Evolutionary conservation across 2,888 invertebrate species (phyloP), one percentile per base, ranked within the genome.

Genomic region (Leptopilina drosophilae): DNA sequence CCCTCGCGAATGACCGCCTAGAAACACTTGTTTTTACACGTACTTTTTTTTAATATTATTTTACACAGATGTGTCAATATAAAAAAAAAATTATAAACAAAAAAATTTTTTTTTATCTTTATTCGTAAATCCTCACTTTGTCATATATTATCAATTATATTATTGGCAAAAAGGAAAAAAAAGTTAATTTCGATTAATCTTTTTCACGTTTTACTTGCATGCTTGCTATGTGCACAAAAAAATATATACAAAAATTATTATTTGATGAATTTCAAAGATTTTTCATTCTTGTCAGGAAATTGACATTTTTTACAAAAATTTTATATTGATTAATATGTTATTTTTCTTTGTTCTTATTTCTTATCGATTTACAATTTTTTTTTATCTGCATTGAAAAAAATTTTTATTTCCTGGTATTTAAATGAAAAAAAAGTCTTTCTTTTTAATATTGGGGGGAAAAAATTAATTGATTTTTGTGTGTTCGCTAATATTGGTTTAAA

Each of bases 1-100:
- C 73, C 73, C 73, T 56, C n/a, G 8, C 33, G 53, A 33, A 73
- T 73, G 56, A 8, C 56, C 56, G 53, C 26, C 56, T n/a, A 73
- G 33, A 56, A n/a, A 56, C 33, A 56, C 53, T 56, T 33, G 56
- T 33, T 33, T 26, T 56, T 12, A 73, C 33, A 20, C 20, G 15
- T 59, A 49, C n/a, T n/a, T 69, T 59, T 49, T 20, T 69, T 33
- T 0, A 33, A n/a, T 73, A 20, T 73, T 49, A 11, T 49, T n/a
- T n/a, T 49, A 26, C 14, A 69, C 49, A 49, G 1, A 20, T 69
- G 26, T 53, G 26, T 66, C 40, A 66, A 66, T 15, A 66, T 9
- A n/a, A 42, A 65, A 33, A 40, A 33, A 2, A 42, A 64, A 42
- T 42, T 42, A 42, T 33, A 33, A 33, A 42, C 7, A 0, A 20